phyloP scores from a whole-genome alignment of 2,888 invertebrate genomes.

The Ectemnius continuus region DNA sequence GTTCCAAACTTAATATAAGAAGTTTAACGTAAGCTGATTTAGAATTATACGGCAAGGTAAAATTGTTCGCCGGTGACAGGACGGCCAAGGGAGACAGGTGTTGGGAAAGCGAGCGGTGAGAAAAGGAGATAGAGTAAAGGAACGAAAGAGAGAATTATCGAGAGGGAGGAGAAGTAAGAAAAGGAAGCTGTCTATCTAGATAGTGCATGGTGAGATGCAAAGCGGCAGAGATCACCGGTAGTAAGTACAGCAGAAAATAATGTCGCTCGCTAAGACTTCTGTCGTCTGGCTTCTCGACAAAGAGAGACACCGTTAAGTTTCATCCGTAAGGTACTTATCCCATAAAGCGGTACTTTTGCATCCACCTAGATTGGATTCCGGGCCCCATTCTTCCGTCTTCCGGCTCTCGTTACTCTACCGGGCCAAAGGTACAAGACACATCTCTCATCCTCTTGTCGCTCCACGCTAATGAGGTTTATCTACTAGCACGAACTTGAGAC shows the following conservation, averaged over 20 bases:
- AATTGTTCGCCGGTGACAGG: not conserved
- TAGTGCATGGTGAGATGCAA: slow-evolving; percentile 3
- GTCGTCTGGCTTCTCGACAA: slow-evolving; percentile 38
- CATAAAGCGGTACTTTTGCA: slow-evolving; percentile 36
- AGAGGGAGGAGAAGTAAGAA: no score
- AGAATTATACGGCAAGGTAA: slow-evolving; percentile 7
- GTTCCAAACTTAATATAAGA: slow-evolving; percentile 5
- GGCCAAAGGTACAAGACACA: slow-evolving; percentile 34
- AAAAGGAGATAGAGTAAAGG: no score
- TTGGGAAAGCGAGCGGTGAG: no score
- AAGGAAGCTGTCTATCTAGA: not conserved
- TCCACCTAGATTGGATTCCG: slow-evolving; percentile 46
- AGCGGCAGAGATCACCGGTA: slow-evolving; percentile 19
- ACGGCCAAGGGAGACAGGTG: no score
- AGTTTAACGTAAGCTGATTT: slow-evolving; percentile 2
- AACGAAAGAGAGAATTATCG: no score
- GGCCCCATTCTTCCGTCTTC: slow-evolving; percentile 28
- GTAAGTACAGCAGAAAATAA: slow-evolving; percentile 21
- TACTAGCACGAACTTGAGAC: slow-evolving; percentile 38
- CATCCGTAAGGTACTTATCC: slow-evolving; percentile 33
- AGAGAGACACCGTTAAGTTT: slow-evolving; percentile 15
- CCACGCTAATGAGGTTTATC: slow-evolving; percentile 50
- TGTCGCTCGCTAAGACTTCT: slow-evolving; percentile 24
- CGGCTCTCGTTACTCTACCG: slow-evolving; percentile 30
- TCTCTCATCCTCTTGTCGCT: slow-evolving; percentile 25